These are phyloP conservation scores for Oegoconia quadripuncta DNA, from an alignment of 2,888 invertebrate genomes.

Conservation along the genomic window DNA sequence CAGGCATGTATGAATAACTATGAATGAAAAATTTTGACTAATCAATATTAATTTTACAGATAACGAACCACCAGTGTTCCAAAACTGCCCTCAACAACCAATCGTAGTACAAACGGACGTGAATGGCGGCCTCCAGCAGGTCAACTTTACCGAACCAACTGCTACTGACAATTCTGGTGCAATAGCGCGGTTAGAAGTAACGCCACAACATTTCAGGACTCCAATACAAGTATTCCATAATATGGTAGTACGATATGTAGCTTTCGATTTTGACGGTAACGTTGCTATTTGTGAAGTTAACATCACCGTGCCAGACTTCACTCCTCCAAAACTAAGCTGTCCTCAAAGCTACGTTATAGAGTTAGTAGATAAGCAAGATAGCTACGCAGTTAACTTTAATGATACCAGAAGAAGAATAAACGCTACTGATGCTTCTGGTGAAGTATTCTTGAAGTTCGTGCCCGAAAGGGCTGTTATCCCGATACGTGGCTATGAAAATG, in stretches of 20 bases:
- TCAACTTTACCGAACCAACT: slow-evolving; percentile 95
- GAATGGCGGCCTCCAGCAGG: slow-evolving; percentile 92
- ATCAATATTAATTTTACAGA: slow-evolving; percentile 72
- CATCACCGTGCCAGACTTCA: slow-evolving; percentile 95
- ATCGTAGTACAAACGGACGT: slow-evolving; percentile 93
- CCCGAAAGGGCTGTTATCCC: slow-evolving; percentile 92
- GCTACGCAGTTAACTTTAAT: slow-evolving; percentile 94
- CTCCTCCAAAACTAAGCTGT: slow-evolving; percentile 93
- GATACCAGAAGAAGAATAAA: slow-evolving; percentile 92
- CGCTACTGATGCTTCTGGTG: slow-evolving; percentile 92
- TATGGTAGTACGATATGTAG: slow-evolving; percentile 95
- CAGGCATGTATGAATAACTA: neutral
- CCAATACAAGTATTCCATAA: slow-evolving; percentile 94
- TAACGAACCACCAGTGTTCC: slow-evolving; percentile 97
- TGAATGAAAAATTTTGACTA: neutral
- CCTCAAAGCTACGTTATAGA: slow-evolving; percentile 97
- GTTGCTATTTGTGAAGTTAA: slow-evolving; percentile 98
- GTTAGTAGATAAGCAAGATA: slow-evolving; percentile 92
- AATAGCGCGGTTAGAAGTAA: slow-evolving; percentile 94
- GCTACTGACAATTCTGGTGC: slow-evolving; percentile 98
- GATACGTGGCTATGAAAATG: slow-evolving; percentile 93
- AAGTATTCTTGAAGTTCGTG: slow-evolving; percentile 88
- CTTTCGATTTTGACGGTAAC: slow-evolving; percentile 98
- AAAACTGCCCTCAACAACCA: slow-evolving; percentile 96
- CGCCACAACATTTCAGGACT: slow-evolving; percentile 93